These are phyloP conservation scores for Cephalotes varians DNA, from an alignment of 2,888 invertebrate species.

Conservation along the genomic window DNA sequence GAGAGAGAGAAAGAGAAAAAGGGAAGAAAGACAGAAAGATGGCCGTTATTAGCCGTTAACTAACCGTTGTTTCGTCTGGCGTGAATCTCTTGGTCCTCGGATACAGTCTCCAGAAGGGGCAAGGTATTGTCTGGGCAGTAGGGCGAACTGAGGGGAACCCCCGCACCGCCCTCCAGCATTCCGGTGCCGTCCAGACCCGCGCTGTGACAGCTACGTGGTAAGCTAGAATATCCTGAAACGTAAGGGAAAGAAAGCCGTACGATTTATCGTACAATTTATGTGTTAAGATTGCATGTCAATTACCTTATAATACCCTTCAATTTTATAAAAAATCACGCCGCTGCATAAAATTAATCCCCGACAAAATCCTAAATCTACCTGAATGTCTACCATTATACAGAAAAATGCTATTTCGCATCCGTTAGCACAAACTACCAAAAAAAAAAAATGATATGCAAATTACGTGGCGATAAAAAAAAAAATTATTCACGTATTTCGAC, in stretches of 20 bases:
- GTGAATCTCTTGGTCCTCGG: conserved; percentile 89
- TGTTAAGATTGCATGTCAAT: background rate
- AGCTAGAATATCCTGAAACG: conserved; percentile 92
- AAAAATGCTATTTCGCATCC: background rate
- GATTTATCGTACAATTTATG: background rate
- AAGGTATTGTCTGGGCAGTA: conserved; percentile 88
- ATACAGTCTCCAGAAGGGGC: conserved; percentile 89
- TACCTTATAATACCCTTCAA: background rate
- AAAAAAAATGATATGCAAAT: background rate
- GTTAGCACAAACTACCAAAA: background rate
- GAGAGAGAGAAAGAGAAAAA: background rate
- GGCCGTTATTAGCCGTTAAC: conserved; percentile 64
- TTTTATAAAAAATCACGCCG: background rate
- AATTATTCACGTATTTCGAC: conserved; percentile 87
- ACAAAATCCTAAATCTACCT: background rate
- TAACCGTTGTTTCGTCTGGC: conserved; percentile 84
- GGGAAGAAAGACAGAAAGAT: background rate
- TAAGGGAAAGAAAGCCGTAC: background rate
- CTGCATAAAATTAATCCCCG: background rate
- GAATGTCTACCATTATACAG: background rate
- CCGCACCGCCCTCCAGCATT: conserved; percentile 87
- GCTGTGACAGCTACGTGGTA: conserved; percentile 93
- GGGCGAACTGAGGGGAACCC: conserved; percentile 87
- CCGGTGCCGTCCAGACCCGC: conserved; percentile 86
- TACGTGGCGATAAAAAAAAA: conserved; percentile 29